Base-by-base conservation (phyloP, 2,888 invertebrate species). In the Thumatha senex region DNA sequence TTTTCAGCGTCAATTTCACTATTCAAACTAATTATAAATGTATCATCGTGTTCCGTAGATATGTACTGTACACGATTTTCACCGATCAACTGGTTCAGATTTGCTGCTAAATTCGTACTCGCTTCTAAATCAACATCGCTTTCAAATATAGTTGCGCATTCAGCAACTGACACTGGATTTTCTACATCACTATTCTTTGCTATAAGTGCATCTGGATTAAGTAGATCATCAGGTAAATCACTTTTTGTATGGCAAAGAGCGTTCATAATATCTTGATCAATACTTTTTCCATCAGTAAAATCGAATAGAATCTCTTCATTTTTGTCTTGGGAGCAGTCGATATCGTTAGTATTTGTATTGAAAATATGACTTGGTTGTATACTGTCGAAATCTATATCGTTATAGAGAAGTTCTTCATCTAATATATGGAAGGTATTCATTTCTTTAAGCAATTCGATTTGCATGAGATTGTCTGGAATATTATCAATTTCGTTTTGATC, bases 91-190 rank as follows among this genome's bases (percentile, higher is more conserved):
- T 90, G 91, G 51, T 89, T 91, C n/a, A 91, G 66, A 68, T 91
- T 90, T 0, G 87, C 89, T 0, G 91, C 87, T 52, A 91, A 69
- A 66, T 86, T 87, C 0, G 87, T 83, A 57, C 91, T 91, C 0
- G 86, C 85, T 70, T 91, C 91, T 49, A 91, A 79, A 67, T 91
- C 91, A 0, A 91, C 89, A 51, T 91, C 91, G 31, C 84, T 89
- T 63, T 91, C 91, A 48, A 91, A 91, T 66, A 91, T 91, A 1
- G 91, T 91, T 0, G 89, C 79, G 51, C 91, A 90, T 56, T 89
- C 91, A 33, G 84, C 83, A 0, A 88, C 87, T 0, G 86, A 69
- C 0, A 85, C 78, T 0, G 76, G 45, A 1, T 75, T 67, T n/a
- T 70, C 72, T 14, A 68, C 34, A 24, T 77, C 77, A 15, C 61